Percentiles rank a stretch among this genome's conserved stretches.
Conservation (phyloP, 2,113 vertebrate species). For the Tetrax tetrax region DNA sequence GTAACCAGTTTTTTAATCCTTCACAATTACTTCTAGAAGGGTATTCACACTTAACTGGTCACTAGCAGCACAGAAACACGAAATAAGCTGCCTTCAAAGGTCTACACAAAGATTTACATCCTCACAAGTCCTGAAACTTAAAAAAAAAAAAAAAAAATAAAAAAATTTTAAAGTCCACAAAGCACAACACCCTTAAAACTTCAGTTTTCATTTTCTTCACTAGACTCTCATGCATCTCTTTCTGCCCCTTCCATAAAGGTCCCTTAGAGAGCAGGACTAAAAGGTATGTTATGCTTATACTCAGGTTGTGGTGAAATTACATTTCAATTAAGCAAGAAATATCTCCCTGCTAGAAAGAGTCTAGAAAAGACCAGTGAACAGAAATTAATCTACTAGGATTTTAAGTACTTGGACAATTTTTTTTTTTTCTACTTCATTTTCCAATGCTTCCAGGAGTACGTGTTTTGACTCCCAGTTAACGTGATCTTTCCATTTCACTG, state of each 20-base stretch:
- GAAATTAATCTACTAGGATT: neutral
- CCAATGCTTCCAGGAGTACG: neutral
- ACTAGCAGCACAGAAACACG: neutral
- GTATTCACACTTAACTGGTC: neutral
- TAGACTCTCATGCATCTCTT: too few species aligned
- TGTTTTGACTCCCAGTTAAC: neutral
- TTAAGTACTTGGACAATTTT: accelerated
- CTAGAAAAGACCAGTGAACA: neutral
- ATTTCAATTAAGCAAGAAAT: neutral
- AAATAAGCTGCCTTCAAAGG: neutral
- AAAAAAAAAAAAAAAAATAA: neutral
- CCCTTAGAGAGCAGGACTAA: neutral
- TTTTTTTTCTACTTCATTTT: neutral
- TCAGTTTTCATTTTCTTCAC: neutral
- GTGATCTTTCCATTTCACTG: neutral
- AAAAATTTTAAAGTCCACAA: neutral
- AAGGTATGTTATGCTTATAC: neutral
- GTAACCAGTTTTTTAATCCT: neutral
- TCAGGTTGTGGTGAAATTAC: neutral
- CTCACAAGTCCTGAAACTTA: neutral
- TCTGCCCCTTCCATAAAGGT: neutral
- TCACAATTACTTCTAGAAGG: neutral
- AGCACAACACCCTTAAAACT: neutral
- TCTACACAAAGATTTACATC: neutral
- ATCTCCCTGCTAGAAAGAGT: neutral